These are phyloP conservation scores for Pollenia griseotomentosa DNA, from an alignment of 2,888 invertebrate genomes.

Conservation along the genomic window DNA sequence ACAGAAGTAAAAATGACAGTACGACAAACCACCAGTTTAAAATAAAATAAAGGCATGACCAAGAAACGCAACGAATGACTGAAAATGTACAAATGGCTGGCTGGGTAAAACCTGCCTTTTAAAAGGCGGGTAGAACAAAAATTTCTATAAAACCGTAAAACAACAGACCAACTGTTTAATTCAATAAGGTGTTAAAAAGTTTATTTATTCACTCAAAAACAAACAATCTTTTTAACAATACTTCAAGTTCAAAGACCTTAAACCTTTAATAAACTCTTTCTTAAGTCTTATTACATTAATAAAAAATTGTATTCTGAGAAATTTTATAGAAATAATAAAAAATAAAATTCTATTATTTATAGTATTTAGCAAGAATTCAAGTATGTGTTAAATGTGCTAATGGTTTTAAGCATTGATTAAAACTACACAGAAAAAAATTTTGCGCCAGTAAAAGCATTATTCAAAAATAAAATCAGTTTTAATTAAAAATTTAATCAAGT, in stretches of 20 bases:
- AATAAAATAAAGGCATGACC: slow-evolving; percentile 33
- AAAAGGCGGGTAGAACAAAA: neutral
- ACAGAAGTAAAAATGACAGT: neutral
- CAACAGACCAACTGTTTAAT: neutral
- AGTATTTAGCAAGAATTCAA: no score
- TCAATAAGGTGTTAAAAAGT: slow-evolving; percentile 32
- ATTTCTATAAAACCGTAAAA: neutral
- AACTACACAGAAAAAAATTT: no score
- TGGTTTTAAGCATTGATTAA: no score
- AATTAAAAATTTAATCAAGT: no score
- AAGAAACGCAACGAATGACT: slow-evolving; percentile 37
- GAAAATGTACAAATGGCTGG: slow-evolving; percentile 18
- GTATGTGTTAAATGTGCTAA: no score
- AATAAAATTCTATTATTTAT: no score
- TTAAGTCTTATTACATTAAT: neutral
- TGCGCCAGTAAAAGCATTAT: no score
- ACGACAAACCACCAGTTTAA: neutral
- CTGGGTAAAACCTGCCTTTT: slow-evolving; percentile 12
- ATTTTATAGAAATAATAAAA: no score
- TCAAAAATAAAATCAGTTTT: no score
- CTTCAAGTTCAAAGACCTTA: slow-evolving; percentile 54
- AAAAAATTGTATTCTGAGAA: no score
- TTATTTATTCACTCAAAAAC: slow-evolving; percentile 29
- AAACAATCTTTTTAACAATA: neutral
- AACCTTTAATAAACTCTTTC: neutral